These are phyloP conservation scores for Acronicta alni DNA, from an alignment of 2,888 invertebrate species.

Conservation along the genomic window DNA sequence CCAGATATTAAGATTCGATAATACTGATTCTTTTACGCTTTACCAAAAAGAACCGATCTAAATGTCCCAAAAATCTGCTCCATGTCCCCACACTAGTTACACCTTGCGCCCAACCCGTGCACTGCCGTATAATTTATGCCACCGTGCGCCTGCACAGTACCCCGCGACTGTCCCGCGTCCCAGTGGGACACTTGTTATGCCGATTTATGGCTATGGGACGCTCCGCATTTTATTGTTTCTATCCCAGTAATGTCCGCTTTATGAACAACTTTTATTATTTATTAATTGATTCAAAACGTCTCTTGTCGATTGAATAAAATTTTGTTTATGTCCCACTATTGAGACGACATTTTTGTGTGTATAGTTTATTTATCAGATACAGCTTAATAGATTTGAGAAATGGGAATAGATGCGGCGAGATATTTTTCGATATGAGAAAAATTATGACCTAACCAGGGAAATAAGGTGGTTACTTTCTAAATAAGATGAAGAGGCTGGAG, in stretches of 20 bases:
- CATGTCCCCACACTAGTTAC: conserved; percentile 36
- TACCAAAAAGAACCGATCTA: background rate
- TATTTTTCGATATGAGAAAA: conserved; percentile 31
- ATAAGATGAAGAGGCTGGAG: conserved; percentile 26
- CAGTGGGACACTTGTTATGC: conserved; percentile 72
- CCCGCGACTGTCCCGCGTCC: conserved; percentile 54
- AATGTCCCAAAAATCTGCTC: conserved; percentile 30
- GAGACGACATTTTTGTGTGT: conserved; percentile 51
- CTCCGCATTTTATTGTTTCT: conserved; percentile 67
- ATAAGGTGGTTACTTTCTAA: conserved; percentile 42
- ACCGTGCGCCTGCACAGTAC: conserved; percentile 53
- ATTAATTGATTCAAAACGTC: conserved; percentile 75
- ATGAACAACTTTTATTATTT: conserved; percentile 74
- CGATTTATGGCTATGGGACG: conserved; percentile 72
- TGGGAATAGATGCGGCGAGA: conserved; percentile 45
- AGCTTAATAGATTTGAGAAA: conserved; percentile 59
- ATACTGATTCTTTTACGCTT: too few species aligned
- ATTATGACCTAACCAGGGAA: conserved; percentile 20
- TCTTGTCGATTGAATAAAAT: conserved; percentile 64
- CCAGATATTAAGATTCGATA: too few species aligned
- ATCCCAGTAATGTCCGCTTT: conserved; percentile 59
- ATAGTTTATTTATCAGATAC: conserved; percentile 55
- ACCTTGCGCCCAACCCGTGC: conserved; percentile 45
- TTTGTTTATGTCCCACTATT: conserved; percentile 52
- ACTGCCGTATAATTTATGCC: conserved; percentile 68